Conservation (phyloP, 2,888 invertebrate species). For the Drosophila melanocephala region DNA sequence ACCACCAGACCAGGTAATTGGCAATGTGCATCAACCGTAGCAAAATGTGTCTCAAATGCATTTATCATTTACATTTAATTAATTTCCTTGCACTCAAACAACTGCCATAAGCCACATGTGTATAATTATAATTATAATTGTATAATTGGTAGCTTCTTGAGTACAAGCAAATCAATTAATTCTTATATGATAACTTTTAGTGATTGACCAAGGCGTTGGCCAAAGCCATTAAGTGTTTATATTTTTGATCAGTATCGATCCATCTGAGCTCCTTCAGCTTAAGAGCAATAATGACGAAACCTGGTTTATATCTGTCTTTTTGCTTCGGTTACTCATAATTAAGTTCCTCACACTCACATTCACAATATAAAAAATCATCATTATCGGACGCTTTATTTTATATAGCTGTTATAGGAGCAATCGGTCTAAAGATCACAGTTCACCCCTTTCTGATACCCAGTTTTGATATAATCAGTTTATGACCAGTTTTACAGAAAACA, state of each 20-base stretch:
- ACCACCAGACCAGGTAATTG: conserved; percentile 36
- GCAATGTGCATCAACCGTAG: conserved; percentile 27
- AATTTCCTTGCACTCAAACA: not conserved
- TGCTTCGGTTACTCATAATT: not conserved
- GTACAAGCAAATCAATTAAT: conserved; percentile 13
- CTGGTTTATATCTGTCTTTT: not conserved
- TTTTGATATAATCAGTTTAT: not conserved
- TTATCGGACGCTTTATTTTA: not conserved
- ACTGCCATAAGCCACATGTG: not conserved
- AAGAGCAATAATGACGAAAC: not conserved
- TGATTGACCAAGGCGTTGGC: not conserved
- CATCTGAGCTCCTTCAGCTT: not conserved
- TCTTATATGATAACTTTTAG: not conserved
- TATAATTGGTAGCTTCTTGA: conserved; percentile 6
- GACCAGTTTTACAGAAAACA: not conserved
- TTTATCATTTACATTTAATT: not conserved
- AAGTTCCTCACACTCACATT: not conserved
- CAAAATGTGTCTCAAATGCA: not conserved
- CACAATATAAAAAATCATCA: not conserved
- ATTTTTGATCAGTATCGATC: not conserved
- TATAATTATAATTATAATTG: not conserved
- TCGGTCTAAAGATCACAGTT: not conserved
- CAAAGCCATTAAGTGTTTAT: not conserved
- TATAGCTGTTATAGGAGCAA: not conserved
- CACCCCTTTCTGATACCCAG: not conserved